Evolutionary conservation across 2,888 invertebrate species (phyloP).

Genomic region (Tenthredo livida): DNA sequence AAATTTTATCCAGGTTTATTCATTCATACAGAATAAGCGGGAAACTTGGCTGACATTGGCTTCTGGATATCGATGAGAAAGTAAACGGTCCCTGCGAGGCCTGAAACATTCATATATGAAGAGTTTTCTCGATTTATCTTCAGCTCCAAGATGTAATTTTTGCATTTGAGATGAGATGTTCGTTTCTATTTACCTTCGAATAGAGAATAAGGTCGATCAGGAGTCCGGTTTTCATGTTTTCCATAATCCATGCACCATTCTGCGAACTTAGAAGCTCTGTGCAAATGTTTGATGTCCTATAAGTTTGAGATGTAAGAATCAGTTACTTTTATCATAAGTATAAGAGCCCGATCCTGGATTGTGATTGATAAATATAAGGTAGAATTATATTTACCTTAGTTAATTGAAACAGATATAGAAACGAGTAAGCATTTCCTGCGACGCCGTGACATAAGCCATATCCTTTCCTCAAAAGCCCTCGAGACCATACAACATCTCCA

Average conservation of each 20-base stretch:
- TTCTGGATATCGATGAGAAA: conserved; percentile 85
- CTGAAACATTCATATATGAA: conserved; percentile 67
- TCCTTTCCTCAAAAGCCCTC: conserved; percentile 90
- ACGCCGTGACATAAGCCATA: conserved; percentile 94
- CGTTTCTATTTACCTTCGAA: conserved; percentile 84
- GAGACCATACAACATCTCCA: conserved; percentile 89
- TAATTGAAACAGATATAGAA: conserved; percentile 88
- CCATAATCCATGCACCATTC: conserved; percentile 90
- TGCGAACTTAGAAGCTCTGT: conserved; percentile 89
- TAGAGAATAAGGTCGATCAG: conserved; percentile 90
- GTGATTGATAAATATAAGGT: background rate
- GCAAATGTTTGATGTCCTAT: conserved; percentile 85
- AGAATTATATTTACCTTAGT: conserved; percentile 81
- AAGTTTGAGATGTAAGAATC: conserved; percentile 56
- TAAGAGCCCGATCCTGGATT: background rate
- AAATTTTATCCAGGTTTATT: background rate
- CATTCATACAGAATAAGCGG: conserved; percentile 83
- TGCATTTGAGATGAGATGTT: background rate
- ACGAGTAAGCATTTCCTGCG: conserved; percentile 92
- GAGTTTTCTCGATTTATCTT: background rate
- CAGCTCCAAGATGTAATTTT: too few species aligned
- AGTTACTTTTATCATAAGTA: background rate
- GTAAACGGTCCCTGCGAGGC: conserved; percentile 88
- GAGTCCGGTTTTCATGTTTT: conserved; percentile 80
- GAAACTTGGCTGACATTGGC: conserved; percentile 86